Evolutionary conservation across 2,888 invertebrate species (phyloP).

Genomic region (Pocota personata): DNA sequence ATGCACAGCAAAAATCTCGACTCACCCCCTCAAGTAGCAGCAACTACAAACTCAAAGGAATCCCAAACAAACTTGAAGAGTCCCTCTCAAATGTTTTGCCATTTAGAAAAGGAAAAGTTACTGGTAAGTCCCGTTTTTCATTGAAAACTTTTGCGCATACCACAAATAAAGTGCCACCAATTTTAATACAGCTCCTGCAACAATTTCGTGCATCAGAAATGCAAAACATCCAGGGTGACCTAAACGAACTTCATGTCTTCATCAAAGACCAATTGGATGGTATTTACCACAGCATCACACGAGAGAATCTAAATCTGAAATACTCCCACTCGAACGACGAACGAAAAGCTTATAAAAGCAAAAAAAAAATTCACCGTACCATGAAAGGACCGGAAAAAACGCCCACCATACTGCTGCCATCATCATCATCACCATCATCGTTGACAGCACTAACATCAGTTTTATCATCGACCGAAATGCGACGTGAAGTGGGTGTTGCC

Average conservation of each 20-base stretch:
- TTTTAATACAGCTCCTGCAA: constrained; percentile 43
- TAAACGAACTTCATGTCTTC: constrained; percentile 58
- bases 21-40: constrained; percentile 12
- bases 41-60: constrained; percentile 50
- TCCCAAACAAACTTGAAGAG: constrained; percentile 48
- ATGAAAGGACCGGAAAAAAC: constrained; percentile 13
- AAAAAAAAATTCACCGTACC: constrained; percentile 22
- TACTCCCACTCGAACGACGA: constrained; percentile 30
- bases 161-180: not conserved
- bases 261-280: constrained; percentile 63
- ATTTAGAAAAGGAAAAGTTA: constrained; percentile 64
- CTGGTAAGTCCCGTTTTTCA: constrained; percentile 35
- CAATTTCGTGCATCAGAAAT: constrained; percentile 58
- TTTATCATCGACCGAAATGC: constrained; percentile 37
- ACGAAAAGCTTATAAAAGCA: not conserved
- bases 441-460: constrained; percentile 52
- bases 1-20: constrained; percentile 1
- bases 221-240: constrained; percentile 58
- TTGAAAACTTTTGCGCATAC: not conserved
- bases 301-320: constrained; percentile 13
- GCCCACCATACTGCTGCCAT: constrained; percentile 15
- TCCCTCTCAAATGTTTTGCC: constrained; percentile 48
- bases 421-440: constrained; percentile 45
- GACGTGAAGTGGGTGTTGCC: constrained; percentile 12
- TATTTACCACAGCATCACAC: constrained; percentile 58